Evolutionary conservation across 2,797 vertebrate species (phyloP).

Genomic region (Danio albolineatus): DNA sequence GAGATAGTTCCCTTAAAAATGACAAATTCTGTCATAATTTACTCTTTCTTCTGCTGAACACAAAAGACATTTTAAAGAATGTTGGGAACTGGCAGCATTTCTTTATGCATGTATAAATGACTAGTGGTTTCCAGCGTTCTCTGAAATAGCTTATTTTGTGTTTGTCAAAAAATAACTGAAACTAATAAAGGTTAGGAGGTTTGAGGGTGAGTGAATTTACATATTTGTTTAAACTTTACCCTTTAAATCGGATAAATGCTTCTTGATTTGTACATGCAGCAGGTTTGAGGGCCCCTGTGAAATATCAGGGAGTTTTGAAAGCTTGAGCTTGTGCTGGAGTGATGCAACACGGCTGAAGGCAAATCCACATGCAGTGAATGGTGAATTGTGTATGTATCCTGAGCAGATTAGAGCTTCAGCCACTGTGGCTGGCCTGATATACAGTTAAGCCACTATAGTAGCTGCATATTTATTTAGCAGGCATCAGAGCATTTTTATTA

Average conservation of each 20-base stretch:
- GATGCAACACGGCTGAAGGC: constrained; percentile 7
- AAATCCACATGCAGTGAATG: constrained; percentile 19
- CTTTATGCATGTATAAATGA: too few species aligned
- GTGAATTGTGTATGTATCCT: constrained; percentile 7
- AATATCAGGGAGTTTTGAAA: not conserved
- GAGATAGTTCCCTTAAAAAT: not conserved
- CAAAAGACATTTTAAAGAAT: too few species aligned
- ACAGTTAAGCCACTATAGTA: not conserved
- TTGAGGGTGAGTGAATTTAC: too few species aligned
- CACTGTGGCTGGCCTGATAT: not conserved
- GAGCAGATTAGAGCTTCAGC: constrained; percentile 12
- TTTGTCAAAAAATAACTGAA: too few species aligned
- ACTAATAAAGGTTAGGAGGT: too few species aligned
- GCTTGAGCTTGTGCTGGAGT: not conserved
- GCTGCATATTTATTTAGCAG: not conserved
- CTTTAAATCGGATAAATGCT: constrained; percentile 29
- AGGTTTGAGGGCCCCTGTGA: not conserved
- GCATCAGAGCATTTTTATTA: not conserved
- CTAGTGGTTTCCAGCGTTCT: too few species aligned
- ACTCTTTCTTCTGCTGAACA: too few species aligned
- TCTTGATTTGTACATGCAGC: not conserved
- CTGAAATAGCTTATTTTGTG: too few species aligned
- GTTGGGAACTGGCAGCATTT: too few species aligned
- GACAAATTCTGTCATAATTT: too few species aligned
- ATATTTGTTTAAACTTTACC: too few species aligned